phyloP scores from a whole-genome alignment of 92 coral and sea anemone genomes.

The Porites divaricata region DNA sequence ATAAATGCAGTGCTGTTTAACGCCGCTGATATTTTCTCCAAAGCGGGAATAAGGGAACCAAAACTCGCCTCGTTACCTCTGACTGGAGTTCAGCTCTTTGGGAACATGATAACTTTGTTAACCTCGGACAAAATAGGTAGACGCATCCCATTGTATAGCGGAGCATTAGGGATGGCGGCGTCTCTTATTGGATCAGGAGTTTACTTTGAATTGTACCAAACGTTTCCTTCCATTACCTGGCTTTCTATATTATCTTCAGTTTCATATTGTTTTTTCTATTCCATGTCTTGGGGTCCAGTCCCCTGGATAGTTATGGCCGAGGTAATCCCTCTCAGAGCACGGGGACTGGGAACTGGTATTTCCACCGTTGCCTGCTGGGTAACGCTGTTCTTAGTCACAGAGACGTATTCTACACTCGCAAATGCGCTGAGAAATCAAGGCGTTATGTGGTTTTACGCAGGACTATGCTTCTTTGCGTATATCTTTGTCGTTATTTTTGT shows the following conservation, averaged over 20 bases:
- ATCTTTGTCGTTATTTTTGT: slow-evolving; percentile 66
- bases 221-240: slow-evolving; percentile 44
- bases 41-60: slow-evolving; percentile 74
- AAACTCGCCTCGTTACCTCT: slow-evolving; percentile 66
- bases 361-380: slow-evolving; percentile 72
- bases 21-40: slow-evolving; percentile 69
- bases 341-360: slow-evolving; percentile 82
- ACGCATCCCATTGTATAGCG: slow-evolving; percentile 60
- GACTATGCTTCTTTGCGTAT: slow-evolving; percentile 59
- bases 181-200: slow-evolving; percentile 74
- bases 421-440: slow-evolving; percentile 71
- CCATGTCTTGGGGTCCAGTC: slow-evolving; percentile 91
- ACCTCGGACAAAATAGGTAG: slow-evolving; percentile 78
- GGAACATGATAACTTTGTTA: slow-evolving; percentile 53
- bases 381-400: slow-evolving; percentile 68
- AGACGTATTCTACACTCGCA: slow-evolving; percentile 64
- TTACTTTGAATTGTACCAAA: slow-evolving; percentile 59
- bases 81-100: slow-evolving; percentile 62
- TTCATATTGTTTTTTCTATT: slow-evolving; percentile 61
- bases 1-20: slow-evolving; percentile 72
- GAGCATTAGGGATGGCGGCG: slow-evolving; percentile 69
- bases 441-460: slow-evolving; percentile 84
- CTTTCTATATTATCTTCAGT: slow-evolving; percentile 65
- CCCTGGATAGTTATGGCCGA: slow-evolving; percentile 95
- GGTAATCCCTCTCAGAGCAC: slow-evolving; percentile 78